Percentiles rank a stretch among this genome's conserved stretches.
phyloP scores from a whole-genome alignment of 2,113 vertebrate species.

The Rhynchopsitta pachyrhyncha region DNA sequence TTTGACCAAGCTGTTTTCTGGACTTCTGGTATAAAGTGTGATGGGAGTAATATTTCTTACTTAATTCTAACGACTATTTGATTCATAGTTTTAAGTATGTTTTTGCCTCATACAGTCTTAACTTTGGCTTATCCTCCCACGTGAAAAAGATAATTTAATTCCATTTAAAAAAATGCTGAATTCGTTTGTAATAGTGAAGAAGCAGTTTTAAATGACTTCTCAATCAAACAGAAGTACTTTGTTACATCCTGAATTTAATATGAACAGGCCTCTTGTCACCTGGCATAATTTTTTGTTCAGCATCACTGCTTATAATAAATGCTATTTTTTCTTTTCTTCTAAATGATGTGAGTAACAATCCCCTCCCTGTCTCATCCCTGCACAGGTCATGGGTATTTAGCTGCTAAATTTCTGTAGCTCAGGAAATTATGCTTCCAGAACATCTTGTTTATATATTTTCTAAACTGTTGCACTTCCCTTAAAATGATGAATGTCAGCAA shows the following conservation, averaged over 20 bases:
- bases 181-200: not conserved
- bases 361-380: not conserved
- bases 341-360: not conserved
- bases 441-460: conserved; percentile 61
- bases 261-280: not conserved
- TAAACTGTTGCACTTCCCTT: conserved; percentile 43
- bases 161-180: not conserved
- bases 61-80: not conserved
- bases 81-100: not conserved
- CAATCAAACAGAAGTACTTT: not conserved
- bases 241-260: not conserved
- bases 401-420: conserved; percentile 43
- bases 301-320: not conserved
- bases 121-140: not conserved
- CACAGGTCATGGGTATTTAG: conserved; percentile 15
- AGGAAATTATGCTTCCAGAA: conserved; percentile 46
- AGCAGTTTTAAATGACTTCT: conserved; percentile 15
- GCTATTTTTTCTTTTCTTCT: not conserved
- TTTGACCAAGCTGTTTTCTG: not conserved
- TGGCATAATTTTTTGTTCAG: not conserved
- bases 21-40: not conserved
- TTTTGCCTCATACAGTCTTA: not conserved
- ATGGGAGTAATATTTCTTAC: not conserved
- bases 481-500: conserved; percentile 57
- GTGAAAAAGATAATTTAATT: not conserved